Evolutionary conservation across 2,113 vertebrate genomes (phyloP), one percentile per base, ranked within the genome.

Genomic region (Sander lucioperca): DNA sequence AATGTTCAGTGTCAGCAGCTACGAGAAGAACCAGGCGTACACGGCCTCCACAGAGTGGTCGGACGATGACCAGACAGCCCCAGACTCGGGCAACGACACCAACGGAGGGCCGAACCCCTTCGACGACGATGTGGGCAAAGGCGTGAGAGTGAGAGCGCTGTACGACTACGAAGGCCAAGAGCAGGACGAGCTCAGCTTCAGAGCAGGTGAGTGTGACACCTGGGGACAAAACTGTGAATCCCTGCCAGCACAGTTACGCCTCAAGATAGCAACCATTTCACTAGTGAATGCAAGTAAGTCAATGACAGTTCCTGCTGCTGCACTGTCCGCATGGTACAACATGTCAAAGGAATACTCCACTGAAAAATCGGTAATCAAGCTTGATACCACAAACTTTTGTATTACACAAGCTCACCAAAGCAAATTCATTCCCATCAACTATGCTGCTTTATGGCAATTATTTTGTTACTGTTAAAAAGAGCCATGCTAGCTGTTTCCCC

Each of bases 81-180:
- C 96, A 9, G 94, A 97, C 88, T 96, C 96, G 16, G 92, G 94
- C 87, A 96, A 54, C 0, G 97, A 98, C 93, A 95, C 97, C 89
- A 99, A 99, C 0, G 97, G 97, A 0, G 96, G 96, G 15, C 43
- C 91, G 80, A 98, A 98, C 91, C 97, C 97, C 68, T 98, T 99
- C 9, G 96, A 97, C 0, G 97, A 99, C n/a, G 97, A 98, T 1
- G 43, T 7, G 25, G 85, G 25, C 56, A 94, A 95, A 89, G 97
- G 97, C 0, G 96, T 97, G 76, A 95, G 97, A 5, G 98, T 99
- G 79, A 95, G 96, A 63, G 98, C 98, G 0, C 96, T 99, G 54
- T 99, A 99, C 0, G 97, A 99, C 94, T 99, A 99, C 0, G 96
- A 97, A 0, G 98, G 98, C 63, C 98, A 99, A 83, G 98, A 99